Percentiles rank a stretch among this genome's conserved stretches.
Conservation (phyloP, 2,888 invertebrate genomes). For the Drosophila demipolita region DNA sequence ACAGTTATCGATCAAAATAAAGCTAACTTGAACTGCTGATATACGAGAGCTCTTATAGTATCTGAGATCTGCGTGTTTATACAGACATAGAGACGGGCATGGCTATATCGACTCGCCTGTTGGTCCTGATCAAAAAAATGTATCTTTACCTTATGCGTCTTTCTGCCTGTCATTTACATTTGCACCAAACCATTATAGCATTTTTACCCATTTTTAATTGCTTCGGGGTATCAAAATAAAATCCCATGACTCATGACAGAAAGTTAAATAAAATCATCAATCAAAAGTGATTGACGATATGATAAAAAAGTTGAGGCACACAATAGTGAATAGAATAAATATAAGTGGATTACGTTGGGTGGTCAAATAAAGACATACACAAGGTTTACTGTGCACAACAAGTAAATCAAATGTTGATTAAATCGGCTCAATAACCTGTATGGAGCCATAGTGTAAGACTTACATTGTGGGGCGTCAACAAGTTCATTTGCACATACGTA, state of each 20-base stretch:
- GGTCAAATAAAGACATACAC: not conserved
- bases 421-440: slow-evolving; percentile 30
- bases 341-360: not conserved
- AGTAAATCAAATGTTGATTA: slow-evolving; percentile 11
- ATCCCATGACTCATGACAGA: not conserved
- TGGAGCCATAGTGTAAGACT: slow-evolving; percentile 9
- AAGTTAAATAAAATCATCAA: too few relatives aligned
- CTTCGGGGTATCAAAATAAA: not conserved
- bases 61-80: too few relatives aligned
- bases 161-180: too few relatives aligned
- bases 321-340: not conserved
- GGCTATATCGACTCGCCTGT: too few relatives aligned
- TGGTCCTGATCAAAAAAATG: too few relatives aligned
- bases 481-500: slow-evolving; percentile 20
- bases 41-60: too few relatives aligned
- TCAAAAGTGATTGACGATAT: not conserved
- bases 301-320: not conserved
- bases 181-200: too few relatives aligned
- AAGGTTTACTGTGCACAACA: not conserved
- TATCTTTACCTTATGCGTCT: too few relatives aligned
- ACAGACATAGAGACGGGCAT: too few relatives aligned
- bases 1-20: too few relatives aligned
- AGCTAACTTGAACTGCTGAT: too few relatives aligned
- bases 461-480: slow-evolving; percentile 28
- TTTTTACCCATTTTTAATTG: too few relatives aligned